Conservation (phyloP, 2,797 vertebrate genomes). For the Poecilia gillii region DNA sequence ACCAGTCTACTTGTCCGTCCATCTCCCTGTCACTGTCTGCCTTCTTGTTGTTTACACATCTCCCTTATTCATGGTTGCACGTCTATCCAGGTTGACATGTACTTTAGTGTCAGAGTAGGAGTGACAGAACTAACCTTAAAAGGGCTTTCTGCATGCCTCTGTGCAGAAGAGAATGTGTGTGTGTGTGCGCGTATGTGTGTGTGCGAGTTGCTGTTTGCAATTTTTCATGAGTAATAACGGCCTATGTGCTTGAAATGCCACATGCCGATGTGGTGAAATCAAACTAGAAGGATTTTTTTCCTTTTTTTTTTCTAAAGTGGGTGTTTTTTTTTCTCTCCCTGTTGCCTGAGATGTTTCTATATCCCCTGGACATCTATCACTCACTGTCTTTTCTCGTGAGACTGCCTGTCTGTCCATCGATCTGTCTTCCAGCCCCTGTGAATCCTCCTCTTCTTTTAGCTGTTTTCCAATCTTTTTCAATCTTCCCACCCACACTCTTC, state of each 20-base stretch:
- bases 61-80: slow-evolving; percentile 27
- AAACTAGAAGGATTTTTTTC: slow-evolving; percentile 33
- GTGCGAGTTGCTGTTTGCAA: slow-evolving; percentile 14
- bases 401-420: slow-evolving; percentile 26
- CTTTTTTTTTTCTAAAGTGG: slow-evolving; percentile 26
- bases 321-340: slow-evolving; percentile 21
- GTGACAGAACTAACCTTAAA: slow-evolving; percentile 17
- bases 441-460: slow-evolving; percentile 31
- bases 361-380: slow-evolving; percentile 36
- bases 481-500: slow-evolving; percentile 35
- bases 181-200: neutral
- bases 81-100: slow-evolving; percentile 19
- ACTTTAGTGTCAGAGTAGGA: slow-evolving; percentile 19
- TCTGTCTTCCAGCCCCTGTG: slow-evolving; percentile 31
- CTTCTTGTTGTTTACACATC: slow-evolving; percentile 8
- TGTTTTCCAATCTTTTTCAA: slow-evolving; percentile 48
- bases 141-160: neutral
- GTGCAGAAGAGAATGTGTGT: neutral
- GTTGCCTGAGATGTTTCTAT: slow-evolving; percentile 32
- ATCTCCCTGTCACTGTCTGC: slow-evolving; percentile 16
- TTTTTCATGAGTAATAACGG: slow-evolving; percentile 33
- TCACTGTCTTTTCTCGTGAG: slow-evolving; percentile 25
- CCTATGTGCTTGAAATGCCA: slow-evolving; percentile 53
- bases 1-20: slow-evolving; percentile 33
- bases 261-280: slow-evolving; percentile 49